phyloP scores from a whole-genome alignment of 2,113 vertebrate genomes.

The Coracopsis vasa region DNA sequence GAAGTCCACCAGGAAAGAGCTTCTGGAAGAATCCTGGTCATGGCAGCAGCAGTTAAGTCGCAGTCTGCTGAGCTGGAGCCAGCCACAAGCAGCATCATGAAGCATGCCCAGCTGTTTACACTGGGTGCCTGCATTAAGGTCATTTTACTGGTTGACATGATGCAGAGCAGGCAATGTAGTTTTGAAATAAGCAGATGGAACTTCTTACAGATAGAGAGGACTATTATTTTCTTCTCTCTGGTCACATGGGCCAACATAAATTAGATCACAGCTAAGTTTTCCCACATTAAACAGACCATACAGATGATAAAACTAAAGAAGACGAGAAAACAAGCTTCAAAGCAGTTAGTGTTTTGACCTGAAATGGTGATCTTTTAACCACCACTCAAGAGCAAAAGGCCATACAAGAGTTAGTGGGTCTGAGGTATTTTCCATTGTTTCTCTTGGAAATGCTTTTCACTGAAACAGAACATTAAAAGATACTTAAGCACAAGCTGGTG shows the following conservation, averaged over 20 bases:
- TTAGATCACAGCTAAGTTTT: conserved; percentile 34
- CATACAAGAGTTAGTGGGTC: not conserved
- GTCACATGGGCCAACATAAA: conserved; percentile 16
- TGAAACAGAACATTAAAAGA: not conserved
- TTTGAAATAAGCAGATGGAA: conserved; percentile 37
- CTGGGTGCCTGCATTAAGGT: not conserved
- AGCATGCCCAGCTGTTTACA: not conserved
- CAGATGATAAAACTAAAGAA: conserved; percentile 27
- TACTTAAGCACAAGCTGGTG: not conserved
- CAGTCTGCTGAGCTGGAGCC: not conserved
- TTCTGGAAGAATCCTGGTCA: not conserved
- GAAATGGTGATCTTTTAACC: conserved; percentile 39
- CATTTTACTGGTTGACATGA: not conserved
- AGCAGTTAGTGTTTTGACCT: conserved; percentile 50
- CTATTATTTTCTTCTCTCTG: not conserved
- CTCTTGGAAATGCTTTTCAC: conserved; percentile 35
- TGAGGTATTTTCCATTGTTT: conserved; percentile 34
- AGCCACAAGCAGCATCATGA: not conserved
- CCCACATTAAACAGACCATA: conserved; percentile 30
- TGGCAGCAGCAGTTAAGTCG: not conserved
- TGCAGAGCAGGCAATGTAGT: not conserved
- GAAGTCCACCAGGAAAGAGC: not conserved
- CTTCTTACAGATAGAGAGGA: not conserved
- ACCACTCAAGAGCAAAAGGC: conserved; percentile 18
- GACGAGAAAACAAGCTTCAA: not conserved